Base-by-base conservation (phyloP, 2,797 vertebrate species). In the Jordanella pulchra region DNA sequence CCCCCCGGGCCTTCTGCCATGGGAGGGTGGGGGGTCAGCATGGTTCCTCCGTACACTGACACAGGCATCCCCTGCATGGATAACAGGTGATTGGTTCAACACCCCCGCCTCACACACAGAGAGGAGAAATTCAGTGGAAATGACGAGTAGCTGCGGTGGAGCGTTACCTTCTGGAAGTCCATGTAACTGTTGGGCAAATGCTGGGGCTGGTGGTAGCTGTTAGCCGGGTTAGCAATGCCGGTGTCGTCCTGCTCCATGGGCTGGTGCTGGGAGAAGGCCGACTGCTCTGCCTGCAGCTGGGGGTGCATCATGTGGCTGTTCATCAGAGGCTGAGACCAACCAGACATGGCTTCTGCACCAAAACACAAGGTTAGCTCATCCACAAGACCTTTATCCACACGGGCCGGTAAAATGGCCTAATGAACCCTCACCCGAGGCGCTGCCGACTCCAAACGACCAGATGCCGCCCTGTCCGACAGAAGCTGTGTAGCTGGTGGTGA, bases 231-330 rank as follows among this genome's bases (percentile, higher is more conserved):
- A 86, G 98, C 95, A 60, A 99, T 98, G 93, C 98, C 97, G 15
- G 97, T 98, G 93, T 99, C 97, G 73, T 99, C 98, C 93, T 97
- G 96, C 89, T 99, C 98, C 97, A 99, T 97, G 32, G 97, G 96
- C 87, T 99, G 97, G 94, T 99, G 97, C 90, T 99, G 98, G 78
- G 97, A 98, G 93, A 98, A 99, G 2, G 96, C 95, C 0, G 96
- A 96, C 3, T 97, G 96, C 81, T 99, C 98, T 0, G 97, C 85
- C 80, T 94, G 96, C 77, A 98, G 91, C 86, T 97, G 97, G 79
- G 97, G 97, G 93, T 94, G 97, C 91, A 98, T 96, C 72, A 97
- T 95, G 82, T 98, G 97, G 84, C 95, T 97, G 88, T 96, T 95
- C 93, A 99, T 96, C 89, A 98, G 92, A 45, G 97, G 97, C 89